These are phyloP conservation scores for Philopedon plagiatum DNA, from an alignment of 2,888 invertebrate species.

Conservation along the genomic window DNA sequence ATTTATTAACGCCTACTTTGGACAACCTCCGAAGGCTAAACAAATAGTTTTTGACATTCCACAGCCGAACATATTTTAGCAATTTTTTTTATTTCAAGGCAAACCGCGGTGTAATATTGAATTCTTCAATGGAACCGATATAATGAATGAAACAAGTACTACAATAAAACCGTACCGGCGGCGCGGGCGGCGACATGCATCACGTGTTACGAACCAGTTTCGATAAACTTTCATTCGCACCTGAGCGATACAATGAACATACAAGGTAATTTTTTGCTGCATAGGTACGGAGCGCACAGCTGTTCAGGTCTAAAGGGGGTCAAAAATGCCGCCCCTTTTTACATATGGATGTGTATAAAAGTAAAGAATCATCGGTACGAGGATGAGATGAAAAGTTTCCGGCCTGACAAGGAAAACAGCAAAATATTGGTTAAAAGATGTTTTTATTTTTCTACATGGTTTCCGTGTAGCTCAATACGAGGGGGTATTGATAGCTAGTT, in stretches of 20 bases:
- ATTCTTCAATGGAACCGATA: conserved; percentile 31
- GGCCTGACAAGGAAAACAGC: too few species aligned
- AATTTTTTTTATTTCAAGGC: conserved; percentile 35
- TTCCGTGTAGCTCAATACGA: too few species aligned
- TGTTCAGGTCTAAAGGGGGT: not conserved
- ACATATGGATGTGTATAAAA: not conserved
- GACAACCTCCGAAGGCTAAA: conserved; percentile 1
- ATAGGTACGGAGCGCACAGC: not conserved
- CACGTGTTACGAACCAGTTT: conserved; percentile 35
- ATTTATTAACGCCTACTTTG: conserved; percentile 8
- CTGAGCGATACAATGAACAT: conserved; percentile 16
- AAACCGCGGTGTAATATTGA: conserved; percentile 3
- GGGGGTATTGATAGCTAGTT: too few species aligned
- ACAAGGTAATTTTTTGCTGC: conserved; percentile 19
- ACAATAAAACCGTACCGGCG: conserved; percentile 36
- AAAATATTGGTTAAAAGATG: too few species aligned
- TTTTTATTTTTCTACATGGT: too few species aligned
- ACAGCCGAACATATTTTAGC: conserved; percentile 5
- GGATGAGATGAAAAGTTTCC: too few species aligned
- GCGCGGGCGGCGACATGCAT: too few species aligned
- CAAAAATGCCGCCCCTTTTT: not conserved
- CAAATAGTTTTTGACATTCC: conserved; percentile 11
- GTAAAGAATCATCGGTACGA: too few species aligned
- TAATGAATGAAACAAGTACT: conserved; percentile 39
- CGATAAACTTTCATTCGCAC: conserved; percentile 38